Evolutionary conservation across 2,888 invertebrate species (phyloP), one percentile per base, ranked within the genome.

Genomic region (Argyresthia albistria): DNA sequence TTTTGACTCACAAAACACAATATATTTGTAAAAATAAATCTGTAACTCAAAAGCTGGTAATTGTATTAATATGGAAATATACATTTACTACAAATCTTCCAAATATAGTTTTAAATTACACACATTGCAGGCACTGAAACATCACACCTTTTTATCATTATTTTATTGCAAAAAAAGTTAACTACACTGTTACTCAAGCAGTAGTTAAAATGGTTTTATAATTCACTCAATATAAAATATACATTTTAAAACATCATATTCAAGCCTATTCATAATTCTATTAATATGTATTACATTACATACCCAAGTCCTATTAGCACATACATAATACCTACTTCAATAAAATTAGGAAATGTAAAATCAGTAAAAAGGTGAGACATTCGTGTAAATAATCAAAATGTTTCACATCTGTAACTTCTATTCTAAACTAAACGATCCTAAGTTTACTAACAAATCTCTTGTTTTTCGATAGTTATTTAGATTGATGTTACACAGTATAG

Each of bases 51-150:
- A 72, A 81, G 73, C 79, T 86, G 86, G 80, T 81, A 80, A 82
- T 82, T 80, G 81, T 83, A 82, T 80, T 80, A 68, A 81, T 80
- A 83, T 77, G 75, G 71, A 80, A 86, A 86, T 86, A 84, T 84
- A 84, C 80, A 81, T 86, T 86, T 86, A 84, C 86, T 82, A 84
- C 82, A 81, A 86, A 86, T 82, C 83, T 84, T 81, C 48, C 48
- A 53, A 48, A 42, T 48, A 25, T 25, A 4, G 2, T 25, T 25
- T 25, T 25, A 2, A 25, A 25, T 25, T 25, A 25, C n/a, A n/a
- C n/a, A n/a, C n/a, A n/a, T n/a, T 25, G 25, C 11, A 25, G 14
- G 46, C 11, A 46, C 10, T 35, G 35, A 46, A 46, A 46, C 46
- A 15, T 25, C 12, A 12, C 4, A 4, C 10, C 1, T 56, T 58